Evolutionary conservation across 30 jellyfish, hydroid and myxozoan genomes (phyloP).

Genomic region (Turritopsis dohrnii): DNA sequence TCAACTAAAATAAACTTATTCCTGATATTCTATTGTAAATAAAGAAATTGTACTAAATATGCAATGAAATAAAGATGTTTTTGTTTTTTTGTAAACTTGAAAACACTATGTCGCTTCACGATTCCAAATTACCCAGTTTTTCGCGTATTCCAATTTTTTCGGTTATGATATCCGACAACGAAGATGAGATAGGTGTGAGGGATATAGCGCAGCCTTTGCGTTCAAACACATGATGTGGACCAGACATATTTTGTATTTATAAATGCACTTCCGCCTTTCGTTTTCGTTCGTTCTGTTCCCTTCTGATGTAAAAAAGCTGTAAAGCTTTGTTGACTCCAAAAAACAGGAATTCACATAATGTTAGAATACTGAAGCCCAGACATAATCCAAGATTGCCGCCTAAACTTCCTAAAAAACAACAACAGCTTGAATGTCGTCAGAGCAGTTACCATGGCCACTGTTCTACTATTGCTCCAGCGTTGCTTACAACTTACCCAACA

Average conservation of each 20-base stretch:
- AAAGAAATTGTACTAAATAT: background rate
- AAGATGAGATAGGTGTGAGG: too few species aligned
- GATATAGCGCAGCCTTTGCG: too few species aligned
- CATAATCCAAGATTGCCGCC: conserved; percentile 13
- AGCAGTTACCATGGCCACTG: too few species aligned
- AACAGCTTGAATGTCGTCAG: background rate
- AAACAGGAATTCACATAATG: background rate
- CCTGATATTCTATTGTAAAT: background rate
- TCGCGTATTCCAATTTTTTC: too few species aligned
- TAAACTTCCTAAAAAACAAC: background rate
- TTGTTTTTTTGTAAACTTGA: background rate
- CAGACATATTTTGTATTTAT: too few species aligned
- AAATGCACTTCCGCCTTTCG: too few species aligned
- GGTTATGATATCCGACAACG: too few species aligned
- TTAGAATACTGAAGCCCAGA: conserved; percentile 8
- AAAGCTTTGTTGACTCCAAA: background rate
- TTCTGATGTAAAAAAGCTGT: background rate
- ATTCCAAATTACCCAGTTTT: too few species aligned
- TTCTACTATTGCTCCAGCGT: too few species aligned
- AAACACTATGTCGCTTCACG: background rate
- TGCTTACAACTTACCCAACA: conserved; percentile 20
- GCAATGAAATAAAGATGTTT: background rate
- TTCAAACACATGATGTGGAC: too few species aligned
- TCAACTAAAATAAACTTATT: background rate
- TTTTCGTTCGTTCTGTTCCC: background rate